Conservation (phyloP, 2,888 invertebrate species). For the Epinotia nisella region DNA sequence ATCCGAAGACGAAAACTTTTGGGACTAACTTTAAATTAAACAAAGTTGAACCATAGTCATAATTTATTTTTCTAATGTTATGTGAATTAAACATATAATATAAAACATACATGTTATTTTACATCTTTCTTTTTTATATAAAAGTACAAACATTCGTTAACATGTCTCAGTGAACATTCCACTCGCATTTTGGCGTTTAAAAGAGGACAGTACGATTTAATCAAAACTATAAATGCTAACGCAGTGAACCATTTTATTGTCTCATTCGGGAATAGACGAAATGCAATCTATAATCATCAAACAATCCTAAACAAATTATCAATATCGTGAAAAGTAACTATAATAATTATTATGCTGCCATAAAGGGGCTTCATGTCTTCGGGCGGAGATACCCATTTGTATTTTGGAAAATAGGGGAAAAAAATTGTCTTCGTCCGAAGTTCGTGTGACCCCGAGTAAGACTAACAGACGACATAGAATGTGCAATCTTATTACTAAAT, state of each 20-base stretch:
- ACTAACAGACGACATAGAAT: slow-evolving; percentile 1
- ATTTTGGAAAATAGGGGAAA: not conserved
- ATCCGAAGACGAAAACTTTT: slow-evolving; percentile 71
- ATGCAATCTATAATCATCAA: slow-evolving; percentile 44
- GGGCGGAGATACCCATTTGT: not conserved
- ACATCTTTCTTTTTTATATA: slow-evolving; percentile 69
- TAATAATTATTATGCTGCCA: slow-evolving; percentile 27
- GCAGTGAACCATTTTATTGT: slow-evolving; percentile 63
- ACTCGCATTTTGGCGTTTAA: slow-evolving; percentile 49
- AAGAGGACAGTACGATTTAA: slow-evolving; percentile 50
- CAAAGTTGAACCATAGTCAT: slow-evolving; percentile 64
- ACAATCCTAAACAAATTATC: slow-evolving; percentile 16
- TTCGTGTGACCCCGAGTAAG: not conserved
- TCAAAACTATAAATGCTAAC: slow-evolving; percentile 70
- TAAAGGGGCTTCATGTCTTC: not conserved
- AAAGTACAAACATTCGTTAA: slow-evolving; percentile 79
- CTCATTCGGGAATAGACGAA: slow-evolving; percentile 50
- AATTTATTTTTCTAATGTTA: slow-evolving; percentile 72
- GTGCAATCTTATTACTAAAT: slow-evolving; percentile 12
- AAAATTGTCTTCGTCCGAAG: not conserved
- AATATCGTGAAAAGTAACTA: slow-evolving; percentile 23
- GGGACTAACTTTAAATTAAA: slow-evolving; percentile 68
- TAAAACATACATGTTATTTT: slow-evolving; percentile 67
- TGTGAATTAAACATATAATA: slow-evolving; percentile 68
- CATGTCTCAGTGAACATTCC: slow-evolving; percentile 58